Evolutionary conservation across 2,113 vertebrate genomes (phyloP), one percentile per base, ranked within the genome.

Genomic region (Callocephalon fimbriatum): DNA sequence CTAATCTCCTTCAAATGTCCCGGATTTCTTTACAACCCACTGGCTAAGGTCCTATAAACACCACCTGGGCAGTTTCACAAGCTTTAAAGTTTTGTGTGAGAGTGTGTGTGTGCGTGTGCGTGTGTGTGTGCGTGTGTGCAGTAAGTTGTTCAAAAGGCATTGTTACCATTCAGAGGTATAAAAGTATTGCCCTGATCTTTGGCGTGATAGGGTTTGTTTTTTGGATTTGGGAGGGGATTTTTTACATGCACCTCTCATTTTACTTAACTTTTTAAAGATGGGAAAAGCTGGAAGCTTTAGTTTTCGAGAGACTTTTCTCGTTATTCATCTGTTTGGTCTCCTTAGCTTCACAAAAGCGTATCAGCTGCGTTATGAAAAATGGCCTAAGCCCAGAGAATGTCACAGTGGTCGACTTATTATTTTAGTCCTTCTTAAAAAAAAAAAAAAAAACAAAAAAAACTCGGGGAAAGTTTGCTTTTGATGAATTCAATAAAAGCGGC

Each of bases 341-440:
- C 98, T 99, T 98, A 98, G 98, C 98, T 95, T 98, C 99, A 99
- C 99, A 99, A 99, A 99, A 98, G 98, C 98, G 97, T 98, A 98
- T 98, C 98, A 98, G 98, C 98, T 96, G 98, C 98, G 97, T 99
- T 99, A 99, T 99, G 98, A 99, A 99, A 99, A 99, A 99, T 99
- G 99, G 98, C 98, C 98, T 98, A 97, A 98, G 98, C 98, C 97
- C 94, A 98, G 98, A 99, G 98, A 99, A 99, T 99, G 99, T 99
- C 99, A 97, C 99, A 99, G 99, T 99, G 99, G 99, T 99, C 98
- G 98, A 97, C 98, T 98, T 99, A 99, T 99, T 99, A 99, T 98
- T 98, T 98, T 98, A 98, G 98, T 94, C 97, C 97, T 98, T 97
- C 97, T 98, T 94, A 98, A 97, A 98, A 97, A 94, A 96, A 98